Conservation (phyloP, 2,888 invertebrate genomes). For the Elegia similella region DNA sequence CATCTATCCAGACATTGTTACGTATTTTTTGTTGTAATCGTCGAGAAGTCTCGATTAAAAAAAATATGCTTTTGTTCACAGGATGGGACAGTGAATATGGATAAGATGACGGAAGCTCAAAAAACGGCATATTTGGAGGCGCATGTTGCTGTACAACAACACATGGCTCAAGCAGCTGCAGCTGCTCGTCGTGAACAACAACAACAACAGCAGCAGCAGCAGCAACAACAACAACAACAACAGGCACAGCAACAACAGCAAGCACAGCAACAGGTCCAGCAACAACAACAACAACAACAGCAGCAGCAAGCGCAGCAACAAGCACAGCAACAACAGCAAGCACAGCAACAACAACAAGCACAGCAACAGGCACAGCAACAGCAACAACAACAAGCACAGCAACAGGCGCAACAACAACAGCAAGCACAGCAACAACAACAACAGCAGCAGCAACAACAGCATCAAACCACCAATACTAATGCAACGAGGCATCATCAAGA, state of each 20-base stretch:
- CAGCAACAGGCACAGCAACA: constrained; percentile 39
- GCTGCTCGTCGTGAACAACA: constrained; percentile 75
- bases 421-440: constrained; percentile 65
- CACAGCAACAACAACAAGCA: constrained; percentile 59
- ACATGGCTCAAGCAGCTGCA: constrained; percentile 87
- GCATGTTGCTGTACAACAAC: constrained; percentile 88
- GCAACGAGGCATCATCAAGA: constrained; percentile 73
- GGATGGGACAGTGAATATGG: constrained; percentile 87
- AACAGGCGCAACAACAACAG: constrained; percentile 69
- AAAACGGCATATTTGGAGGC: constrained; percentile 88
- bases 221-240: constrained; percentile 59
- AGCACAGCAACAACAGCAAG: constrained; percentile 58
- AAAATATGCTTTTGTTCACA: constrained; percentile 37
- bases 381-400: constrained; percentile 70
- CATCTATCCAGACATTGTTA: too few species aligned
- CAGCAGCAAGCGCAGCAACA: constrained; percentile 67
- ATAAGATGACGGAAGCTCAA: constrained; percentile 88
- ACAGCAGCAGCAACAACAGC: constrained; percentile 58
- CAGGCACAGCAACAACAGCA: constrained; percentile 53
- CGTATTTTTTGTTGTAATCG: too few species aligned
- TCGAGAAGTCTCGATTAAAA: not conserved
- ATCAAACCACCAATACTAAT: constrained; percentile 57
- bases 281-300: constrained; percentile 47
- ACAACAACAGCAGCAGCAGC: constrained; percentile 67
- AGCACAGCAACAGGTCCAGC: constrained; percentile 58